Base-by-base conservation (phyloP, 2,797 vertebrate species). In the Platyrinchus mystaceus region DNA sequence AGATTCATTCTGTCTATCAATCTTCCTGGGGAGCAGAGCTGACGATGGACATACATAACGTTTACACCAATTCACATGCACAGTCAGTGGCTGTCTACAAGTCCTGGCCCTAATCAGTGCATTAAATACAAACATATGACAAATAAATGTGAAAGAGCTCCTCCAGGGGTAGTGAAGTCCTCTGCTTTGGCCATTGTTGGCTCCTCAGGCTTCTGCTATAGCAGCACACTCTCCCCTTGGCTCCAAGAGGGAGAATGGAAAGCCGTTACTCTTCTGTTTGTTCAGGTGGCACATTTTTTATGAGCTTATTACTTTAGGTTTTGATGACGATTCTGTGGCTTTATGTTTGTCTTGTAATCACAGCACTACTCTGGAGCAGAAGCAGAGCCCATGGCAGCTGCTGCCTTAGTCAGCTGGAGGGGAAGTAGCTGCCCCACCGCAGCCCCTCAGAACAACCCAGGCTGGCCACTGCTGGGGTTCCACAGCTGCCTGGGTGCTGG, bases 1-100 rank as follows among this genome's bases (percentile, higher is more conserved):
- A 96, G 95, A 96, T 93, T 96, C 95, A 84, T 87, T 91, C 84
- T 74, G 87, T 87, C 85, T 90, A 96, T 96, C 96, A 94, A 37
- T 96, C 93, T 94, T 97, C 78, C 90, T 26, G 77, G 93, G 92
- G 68, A 95, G 91, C 89, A 81, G 83, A 81, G 95, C 94, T 90
- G 95, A 94, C 0, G 2, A 52, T 83, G 84, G 81, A 43, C 10
- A 2, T 88, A 97, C 94, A 96, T 95, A 94, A 97, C 84, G 80
- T 87, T 94, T 77, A 91, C 91, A 53, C 75, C 71, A 77, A 96
- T 96, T 96, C 94, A 73, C 84, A 79, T 64, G 89, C 93, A 86
- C 69, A 90, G 88, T 39, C 89, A 84, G 92, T 68, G 71, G 67
- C 84, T 92, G 73, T 56, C 87, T 93, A 77, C 80, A 85, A 94